phyloP scores from a whole-genome alignment of 2,113 vertebrate species.

The Motacilla alba region DNA sequence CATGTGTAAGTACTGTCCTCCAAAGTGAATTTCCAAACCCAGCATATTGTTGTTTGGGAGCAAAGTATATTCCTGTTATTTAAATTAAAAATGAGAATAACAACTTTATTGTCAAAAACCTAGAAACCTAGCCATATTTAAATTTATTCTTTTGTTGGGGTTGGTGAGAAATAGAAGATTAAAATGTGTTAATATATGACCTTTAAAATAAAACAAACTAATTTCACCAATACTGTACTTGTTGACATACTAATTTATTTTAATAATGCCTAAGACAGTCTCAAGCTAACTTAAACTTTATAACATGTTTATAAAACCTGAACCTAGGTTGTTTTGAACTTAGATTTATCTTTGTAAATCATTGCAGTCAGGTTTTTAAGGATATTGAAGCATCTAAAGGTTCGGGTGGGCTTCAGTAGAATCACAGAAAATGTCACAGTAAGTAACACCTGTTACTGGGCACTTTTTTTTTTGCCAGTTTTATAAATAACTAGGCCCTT shows the following conservation, averaged over 20 bases:
- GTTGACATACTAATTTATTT: neutral
- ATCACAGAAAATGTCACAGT: neutral
- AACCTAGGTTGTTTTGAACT: neutral
- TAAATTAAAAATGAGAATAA: neutral
- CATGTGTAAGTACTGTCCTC: neutral
- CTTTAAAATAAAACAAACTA: neutral
- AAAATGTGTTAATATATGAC: neutral
- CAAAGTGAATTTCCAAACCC: neutral
- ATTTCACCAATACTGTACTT: neutral
- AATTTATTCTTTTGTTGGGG: neutral
- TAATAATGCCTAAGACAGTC: neutral
- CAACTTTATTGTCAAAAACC: neutral
- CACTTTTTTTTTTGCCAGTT: neutral
- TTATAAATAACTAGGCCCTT: constrained; percentile 18
- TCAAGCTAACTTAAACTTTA: neutral
- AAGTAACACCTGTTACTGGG: neutral
- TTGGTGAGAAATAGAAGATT: neutral
- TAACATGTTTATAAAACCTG: neutral
- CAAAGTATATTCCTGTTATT: neutral
- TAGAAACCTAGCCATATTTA: neutral
- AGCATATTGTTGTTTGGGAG: neutral
- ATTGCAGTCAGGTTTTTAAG: neutral
- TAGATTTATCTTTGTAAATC: neutral
- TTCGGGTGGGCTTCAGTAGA: neutral
- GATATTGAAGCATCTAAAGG: neutral